Base-by-base conservation (phyloP, 2,113 vertebrate species). In the Melanocharis versteri region DNA sequence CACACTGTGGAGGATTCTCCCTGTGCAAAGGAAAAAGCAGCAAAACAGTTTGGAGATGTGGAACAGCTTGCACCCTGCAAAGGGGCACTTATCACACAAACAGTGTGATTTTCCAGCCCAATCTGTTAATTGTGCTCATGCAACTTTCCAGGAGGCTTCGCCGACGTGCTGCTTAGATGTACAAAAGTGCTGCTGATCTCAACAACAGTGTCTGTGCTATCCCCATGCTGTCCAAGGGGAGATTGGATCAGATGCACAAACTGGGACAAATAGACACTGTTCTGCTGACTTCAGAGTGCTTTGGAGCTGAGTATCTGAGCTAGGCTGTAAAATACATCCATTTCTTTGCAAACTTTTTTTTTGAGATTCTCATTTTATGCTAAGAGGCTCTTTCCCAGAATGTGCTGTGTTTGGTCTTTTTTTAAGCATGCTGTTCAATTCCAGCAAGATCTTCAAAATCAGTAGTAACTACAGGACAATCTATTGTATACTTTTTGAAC, bases 61-160 rank as follows among this genome's bases (percentile, higher is more conserved):
- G 80, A 95, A 90, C 79, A 96, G 83, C 83, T 88, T 96, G 86
- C 70, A 87, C 62, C 69, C 83, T 76, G 86, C 0, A 4, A 90
- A 95, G 92, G 86, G 89, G 82, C 73, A 86, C 94, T 95, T 96
- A 89, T 87, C 89, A 91, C 72, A 78, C 83, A 95, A 89, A 73
- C 58, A 65, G 85, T 95, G 89, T 79, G 71, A 86, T 94, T 95
- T 96, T 91, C 78, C 80, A 92, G 78, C 10, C 83, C 83, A 96
- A 86, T 90, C 83, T 95, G 83, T 90, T 95, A 96, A 95, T 95
- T 95, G 83, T 91, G 62, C 70, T 87, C 15, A 7, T 64, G 48
- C 72, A 92, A 75, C 90, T 93, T 94, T 93, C 54, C 53, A 2
- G 66, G 84, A 88, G 47, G 72, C 65, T 90, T 50, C 0, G 1